Evolutionary conservation across 2,888 invertebrate genomes (phyloP).

Genomic region (Muschampia plurimacula): DNA sequence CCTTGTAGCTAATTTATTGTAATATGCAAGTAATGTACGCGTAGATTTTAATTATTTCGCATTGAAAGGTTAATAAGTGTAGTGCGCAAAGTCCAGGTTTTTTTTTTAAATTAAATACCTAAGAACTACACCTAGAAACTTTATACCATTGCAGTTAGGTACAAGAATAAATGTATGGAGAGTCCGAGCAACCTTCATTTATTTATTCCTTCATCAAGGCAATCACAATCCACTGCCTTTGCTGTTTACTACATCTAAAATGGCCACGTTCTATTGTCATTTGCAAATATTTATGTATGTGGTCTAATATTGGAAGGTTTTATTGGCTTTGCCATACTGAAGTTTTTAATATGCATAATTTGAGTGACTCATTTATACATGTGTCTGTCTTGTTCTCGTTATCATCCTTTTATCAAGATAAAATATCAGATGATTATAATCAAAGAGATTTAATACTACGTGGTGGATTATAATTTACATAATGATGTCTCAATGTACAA

Average conservation of each 20-base stretch:
- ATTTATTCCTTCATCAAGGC: conserved; percentile 26
- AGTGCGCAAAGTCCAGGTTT: conserved; percentile 12
- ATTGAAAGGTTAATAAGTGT: background rate
- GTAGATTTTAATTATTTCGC: background rate
- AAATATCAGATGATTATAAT: background rate
- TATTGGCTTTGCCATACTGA: background rate
- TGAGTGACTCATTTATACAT: background rate
- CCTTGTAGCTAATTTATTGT: no score
- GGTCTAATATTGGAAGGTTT: conserved; percentile 19
- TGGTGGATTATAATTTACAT: background rate
- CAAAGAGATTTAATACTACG: background rate
- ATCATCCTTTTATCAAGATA: background rate
- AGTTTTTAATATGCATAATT: background rate
- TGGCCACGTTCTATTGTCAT: conserved; percentile 28
- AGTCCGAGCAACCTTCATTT: conserved; percentile 23
- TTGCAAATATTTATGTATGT: conserved; percentile 25
- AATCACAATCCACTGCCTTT: conserved; percentile 22
- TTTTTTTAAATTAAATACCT: conserved; percentile 27
- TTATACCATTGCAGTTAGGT: background rate
- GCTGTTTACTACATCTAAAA: conserved; percentile 21
- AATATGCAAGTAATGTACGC: no score
- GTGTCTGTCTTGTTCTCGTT: background rate
- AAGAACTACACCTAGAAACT: conserved; percentile 14
- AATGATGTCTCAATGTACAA: no score
- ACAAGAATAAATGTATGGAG: conserved; percentile 9